Percentiles rank a stretch among this genome's conserved stretches.
These are phyloP conservation scores for Oncorhynchus clarkii DNA, from an alignment of 2,113 vertebrate species.

Conservation along the genomic window DNA sequence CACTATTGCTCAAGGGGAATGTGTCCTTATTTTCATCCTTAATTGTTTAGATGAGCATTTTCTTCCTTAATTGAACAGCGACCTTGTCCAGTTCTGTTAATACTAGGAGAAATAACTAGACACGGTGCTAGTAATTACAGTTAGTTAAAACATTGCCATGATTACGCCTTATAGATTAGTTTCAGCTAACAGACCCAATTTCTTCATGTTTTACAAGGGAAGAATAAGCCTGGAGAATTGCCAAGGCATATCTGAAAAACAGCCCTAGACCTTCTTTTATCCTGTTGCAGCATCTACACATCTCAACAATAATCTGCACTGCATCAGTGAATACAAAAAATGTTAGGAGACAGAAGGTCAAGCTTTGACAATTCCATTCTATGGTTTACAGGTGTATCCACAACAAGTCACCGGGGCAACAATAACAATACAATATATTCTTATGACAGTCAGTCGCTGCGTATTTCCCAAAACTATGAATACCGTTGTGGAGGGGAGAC, in stretches of 20 bases:
- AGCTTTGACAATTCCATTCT: constrained; percentile 44
- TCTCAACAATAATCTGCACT: constrained; percentile 31
- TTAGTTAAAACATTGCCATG: not conserved
- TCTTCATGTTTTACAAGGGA: not conserved
- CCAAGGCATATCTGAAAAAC: constrained; percentile 11
- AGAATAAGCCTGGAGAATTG: not conserved
- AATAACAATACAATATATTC: constrained; percentile 46
- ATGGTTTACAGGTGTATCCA: constrained; percentile 36
- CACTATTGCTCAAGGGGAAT: not conserved
- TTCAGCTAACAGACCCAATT: not conserved
- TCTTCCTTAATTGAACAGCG: not conserved
- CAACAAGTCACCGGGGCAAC: constrained; percentile 30
- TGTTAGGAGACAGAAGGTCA: constrained; percentile 38
- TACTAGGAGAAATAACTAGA: not conserved
- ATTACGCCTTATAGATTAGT: not conserved
- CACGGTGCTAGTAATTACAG: not conserved
- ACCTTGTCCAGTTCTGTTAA: not conserved
- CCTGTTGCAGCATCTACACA: constrained; percentile 31
- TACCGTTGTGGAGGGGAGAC: not conserved
- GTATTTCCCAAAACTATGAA: constrained; percentile 26
- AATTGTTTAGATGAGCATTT: not conserved
- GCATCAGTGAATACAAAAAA: constrained; percentile 40
- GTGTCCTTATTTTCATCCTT: not conserved
- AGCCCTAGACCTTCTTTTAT: constrained; percentile 13
- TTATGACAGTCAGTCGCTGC: constrained; percentile 41